Conservation (phyloP, 2,888 invertebrate genomes). For the Protodeltote pygarga region DNA sequence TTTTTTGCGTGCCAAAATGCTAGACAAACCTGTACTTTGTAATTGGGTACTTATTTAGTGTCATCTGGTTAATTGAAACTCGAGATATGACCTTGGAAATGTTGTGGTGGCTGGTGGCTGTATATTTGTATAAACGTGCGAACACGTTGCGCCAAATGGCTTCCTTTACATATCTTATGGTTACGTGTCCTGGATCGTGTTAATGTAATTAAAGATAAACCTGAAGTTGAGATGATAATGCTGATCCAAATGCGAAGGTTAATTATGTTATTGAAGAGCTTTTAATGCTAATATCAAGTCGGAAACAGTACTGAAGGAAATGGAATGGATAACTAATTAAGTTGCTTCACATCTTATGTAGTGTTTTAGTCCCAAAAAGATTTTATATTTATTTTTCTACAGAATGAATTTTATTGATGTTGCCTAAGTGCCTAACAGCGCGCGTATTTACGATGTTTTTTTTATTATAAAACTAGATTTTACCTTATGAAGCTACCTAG, state of each 20-base stretch:
- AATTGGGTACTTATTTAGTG: conserved; percentile 7
- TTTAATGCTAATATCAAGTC: no score
- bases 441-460: not conserved
- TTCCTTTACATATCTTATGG: not conserved
- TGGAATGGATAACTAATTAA: no score
- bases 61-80: conserved; percentile 18
- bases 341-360: no score
- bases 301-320: no score
- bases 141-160: not conserved
- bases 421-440: no score
- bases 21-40: conserved; percentile 12
- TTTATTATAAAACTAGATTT: not conserved
- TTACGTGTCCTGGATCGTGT: not conserved
- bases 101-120: conserved; percentile 1
- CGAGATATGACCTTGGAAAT: conserved; percentile 23
- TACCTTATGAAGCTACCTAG: not conserved
- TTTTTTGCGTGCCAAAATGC: conserved; percentile 11
- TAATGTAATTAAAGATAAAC: not conserved
- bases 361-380: no score
- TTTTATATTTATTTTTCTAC: no score
- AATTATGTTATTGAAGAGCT: no score
- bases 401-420: no score
- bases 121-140: conserved; percentile 2
- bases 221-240: not conserved
- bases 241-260: no score